These are phyloP conservation scores for Onychomys torridus DNA, from an alignment of 2,797 vertebrate species.

Conservation along the genomic window DNA sequence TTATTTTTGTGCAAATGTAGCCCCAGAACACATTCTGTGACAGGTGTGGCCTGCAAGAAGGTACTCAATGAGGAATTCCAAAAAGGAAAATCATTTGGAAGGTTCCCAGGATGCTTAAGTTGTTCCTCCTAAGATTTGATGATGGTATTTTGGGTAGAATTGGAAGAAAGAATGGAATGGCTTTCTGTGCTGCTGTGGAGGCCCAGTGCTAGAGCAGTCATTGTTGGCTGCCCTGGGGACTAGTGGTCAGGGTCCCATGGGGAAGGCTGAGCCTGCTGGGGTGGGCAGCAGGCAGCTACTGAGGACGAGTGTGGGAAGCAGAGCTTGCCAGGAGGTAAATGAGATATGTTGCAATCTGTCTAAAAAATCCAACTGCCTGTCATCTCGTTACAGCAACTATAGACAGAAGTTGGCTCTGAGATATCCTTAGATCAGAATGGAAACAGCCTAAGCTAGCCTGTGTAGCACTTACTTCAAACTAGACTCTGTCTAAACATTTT, in stretches of 20 bases:
- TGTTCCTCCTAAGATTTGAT: conserved; percentile 2
- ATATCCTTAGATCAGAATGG: neutral
- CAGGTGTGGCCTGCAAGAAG: neutral
- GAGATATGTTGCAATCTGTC: neutral
- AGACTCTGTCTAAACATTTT: neutral
- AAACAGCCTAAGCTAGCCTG: neutral
- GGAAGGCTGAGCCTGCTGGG: neutral
- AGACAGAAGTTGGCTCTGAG: neutral
- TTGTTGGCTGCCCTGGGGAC: neutral
- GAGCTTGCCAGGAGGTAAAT: neutral
- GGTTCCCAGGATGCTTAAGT: neutral
- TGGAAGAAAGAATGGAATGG: neutral
- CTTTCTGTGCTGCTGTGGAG: neutral
- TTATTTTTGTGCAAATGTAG: neutral
- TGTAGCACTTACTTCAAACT: neutral
- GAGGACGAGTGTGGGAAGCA: neutral
- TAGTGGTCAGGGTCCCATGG: neutral
- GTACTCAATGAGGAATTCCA: neutral
- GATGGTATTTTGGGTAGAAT: neutral
- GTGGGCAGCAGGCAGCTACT: neutral
- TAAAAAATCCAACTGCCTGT: neutral
- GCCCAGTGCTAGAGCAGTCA: neutral
- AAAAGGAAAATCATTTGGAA: conserved; percentile 29
- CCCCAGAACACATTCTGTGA: neutral
- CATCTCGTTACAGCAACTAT: neutral